Percentiles rank a stretch among this genome's conserved stretches.
These are phyloP conservation scores for Heliothis peltigera DNA, from an alignment of 2,888 invertebrate species.

Conservation along the genomic window DNA sequence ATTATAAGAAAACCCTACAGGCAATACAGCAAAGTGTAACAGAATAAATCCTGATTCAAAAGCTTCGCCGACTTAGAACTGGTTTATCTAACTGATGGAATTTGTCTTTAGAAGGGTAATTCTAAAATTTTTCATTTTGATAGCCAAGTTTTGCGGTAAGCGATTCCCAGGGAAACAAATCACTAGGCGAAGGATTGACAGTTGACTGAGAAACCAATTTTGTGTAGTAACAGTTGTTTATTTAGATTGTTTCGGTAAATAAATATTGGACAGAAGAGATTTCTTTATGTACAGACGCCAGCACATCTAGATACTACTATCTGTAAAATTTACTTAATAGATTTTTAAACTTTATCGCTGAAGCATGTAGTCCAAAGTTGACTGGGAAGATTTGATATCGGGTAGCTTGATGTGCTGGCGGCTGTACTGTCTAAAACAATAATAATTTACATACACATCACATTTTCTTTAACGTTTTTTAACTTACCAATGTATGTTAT, in stretches of 20 bases:
- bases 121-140: conserved; percentile 50
- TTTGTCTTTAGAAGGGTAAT: conserved; percentile 49
- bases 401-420: no score
- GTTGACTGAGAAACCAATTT: conserved; percentile 13
- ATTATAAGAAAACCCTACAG: conserved; percentile 11
- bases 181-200: conserved; percentile 40
- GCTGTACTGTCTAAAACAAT: no score
- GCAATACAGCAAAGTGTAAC: conserved; percentile 21
- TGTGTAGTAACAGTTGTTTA: conserved; percentile 27
- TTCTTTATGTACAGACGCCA: no score
- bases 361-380: no score
- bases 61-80: conserved; percentile 51
- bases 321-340: no score
- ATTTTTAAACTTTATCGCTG: no score
- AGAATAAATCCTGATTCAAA: conserved; percentile 56
- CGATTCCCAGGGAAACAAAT: conserved; percentile 43
- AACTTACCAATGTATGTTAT: no score
- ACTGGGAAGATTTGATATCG: no score
- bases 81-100: conserved; percentile 55
- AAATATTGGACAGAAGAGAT: conserved; percentile 2
- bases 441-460: no score
- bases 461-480: no score
- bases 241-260: conserved; percentile 9
- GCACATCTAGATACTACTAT: no score
- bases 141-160: conserved; percentile 47